Conservation (phyloP, 2,888 invertebrate genomes). For the Dyspetes luteomarginatus region DNA sequence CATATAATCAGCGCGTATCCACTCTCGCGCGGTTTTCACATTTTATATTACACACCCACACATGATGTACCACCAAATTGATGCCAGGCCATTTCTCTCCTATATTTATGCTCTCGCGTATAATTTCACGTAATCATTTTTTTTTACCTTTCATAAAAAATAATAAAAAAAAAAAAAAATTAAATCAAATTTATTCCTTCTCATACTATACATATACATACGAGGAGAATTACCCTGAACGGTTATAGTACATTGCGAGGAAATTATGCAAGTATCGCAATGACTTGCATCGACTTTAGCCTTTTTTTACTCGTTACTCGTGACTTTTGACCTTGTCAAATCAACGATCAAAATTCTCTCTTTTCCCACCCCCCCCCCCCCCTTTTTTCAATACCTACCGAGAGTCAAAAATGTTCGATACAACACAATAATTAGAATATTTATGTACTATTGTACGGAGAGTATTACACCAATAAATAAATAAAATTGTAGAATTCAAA, state of each 20-base stretch:
- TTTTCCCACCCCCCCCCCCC: not conserved
- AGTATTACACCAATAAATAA: too few species aligned
- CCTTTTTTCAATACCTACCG: too few species aligned
- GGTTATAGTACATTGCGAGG: constrained; percentile 23
- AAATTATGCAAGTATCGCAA: constrained; percentile 47
- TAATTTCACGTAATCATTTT: too few species aligned
- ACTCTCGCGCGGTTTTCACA: constrained; percentile 31
- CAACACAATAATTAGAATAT: too few species aligned
- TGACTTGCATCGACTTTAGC: constrained; percentile 21
- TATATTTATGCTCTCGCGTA: too few species aligned
- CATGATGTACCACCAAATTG: too few species aligned
- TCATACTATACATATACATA: not conserved
- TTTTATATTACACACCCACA: not conserved
- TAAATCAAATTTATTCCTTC: not conserved
- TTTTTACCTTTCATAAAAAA: too few species aligned
- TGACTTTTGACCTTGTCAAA: constrained; percentile 42
- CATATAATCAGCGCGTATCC: constrained; percentile 8
- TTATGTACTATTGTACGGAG: too few species aligned
- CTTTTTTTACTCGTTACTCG: not conserved
- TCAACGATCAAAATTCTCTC: constrained; percentile 22
- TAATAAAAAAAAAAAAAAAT: too few species aligned
- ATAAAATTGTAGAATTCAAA: too few species aligned
- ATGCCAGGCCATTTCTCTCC: too few species aligned
- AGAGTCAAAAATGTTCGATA: too few species aligned
- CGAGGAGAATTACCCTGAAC: not conserved